Base-by-base conservation (phyloP, 2,888 invertebrate genomes). In the Meandrusa payeni region DNA sequence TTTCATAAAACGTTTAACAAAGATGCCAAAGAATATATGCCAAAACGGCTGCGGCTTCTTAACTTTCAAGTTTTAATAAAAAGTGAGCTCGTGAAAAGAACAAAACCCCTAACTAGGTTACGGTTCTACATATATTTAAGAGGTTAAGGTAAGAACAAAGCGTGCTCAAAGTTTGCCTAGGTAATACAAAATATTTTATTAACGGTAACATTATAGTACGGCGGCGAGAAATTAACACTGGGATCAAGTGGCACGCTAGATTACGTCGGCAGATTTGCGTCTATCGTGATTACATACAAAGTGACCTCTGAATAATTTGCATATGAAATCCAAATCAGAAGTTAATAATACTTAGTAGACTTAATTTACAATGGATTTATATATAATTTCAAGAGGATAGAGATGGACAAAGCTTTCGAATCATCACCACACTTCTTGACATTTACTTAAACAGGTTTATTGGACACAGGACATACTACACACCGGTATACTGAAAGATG, bases 181-280 rank as follows among this genome's bases (percentile, higher is more conserved):
- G n/a, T 32, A 27, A 38, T 11, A 20, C 20, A 22, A 28, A 17
- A 39, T 44, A 23, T 39, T 33, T 44, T 39, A 44, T 39, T 44
- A 27, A 33, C 26, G 13, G 10, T 27, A 13, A 22, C 15, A 31
- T 43, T 26, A 43, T 15, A 32, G 10, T 32, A 38, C 19, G 37
- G 32, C 31, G 38, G 26, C 37, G 44, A 15, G 32, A 33, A 38
- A 38, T 44, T 38, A 38, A 32, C 26, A 27, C 26, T 27, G 32
- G 38, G 37, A 32, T 38, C 32, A 43, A 38, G 32, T 26, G 38
- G 19, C 37, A 31, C 26, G 13, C n/a, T 39, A 17, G 31, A 32
- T 44, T 44, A 32, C 11, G 20, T 32, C 13, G 15, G 13, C 27
- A 32, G 43, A 38, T 33, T 44, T 28, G 15, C 27, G 28, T 27